These are phyloP conservation scores for Dichetophora obliterata DNA, from an alignment of 2,888 invertebrate species.

Conservation along the genomic window DNA sequence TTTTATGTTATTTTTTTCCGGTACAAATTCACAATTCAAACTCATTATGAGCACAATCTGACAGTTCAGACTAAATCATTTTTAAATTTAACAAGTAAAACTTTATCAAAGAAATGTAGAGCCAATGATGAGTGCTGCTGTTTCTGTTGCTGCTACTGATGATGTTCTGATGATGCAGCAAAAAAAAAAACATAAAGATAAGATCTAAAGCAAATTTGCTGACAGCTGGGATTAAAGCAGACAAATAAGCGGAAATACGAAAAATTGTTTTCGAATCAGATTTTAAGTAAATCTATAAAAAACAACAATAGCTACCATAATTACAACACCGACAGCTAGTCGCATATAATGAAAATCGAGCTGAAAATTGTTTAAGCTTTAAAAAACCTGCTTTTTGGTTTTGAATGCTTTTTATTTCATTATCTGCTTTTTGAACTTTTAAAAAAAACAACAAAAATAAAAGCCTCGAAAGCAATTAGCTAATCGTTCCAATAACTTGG, in stretches of 20 bases:
- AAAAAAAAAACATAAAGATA: background rate
- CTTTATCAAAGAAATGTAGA: background rate
- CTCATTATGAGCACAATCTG: no score
- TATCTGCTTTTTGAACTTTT: no score
- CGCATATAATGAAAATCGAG: background rate
- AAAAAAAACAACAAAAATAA: background rate
- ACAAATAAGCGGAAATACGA: background rate
- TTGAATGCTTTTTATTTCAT: background rate
- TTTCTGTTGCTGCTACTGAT: background rate
- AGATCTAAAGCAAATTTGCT: background rate
- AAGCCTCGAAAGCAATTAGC: background rate
- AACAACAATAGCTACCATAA: no score
- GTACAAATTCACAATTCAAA: background rate
- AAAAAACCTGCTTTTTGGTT: background rate
- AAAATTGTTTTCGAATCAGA: no score
- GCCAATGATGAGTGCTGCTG: background rate
- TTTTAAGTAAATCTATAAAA: background rate
- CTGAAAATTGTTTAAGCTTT: background rate
- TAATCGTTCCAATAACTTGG: background rate
- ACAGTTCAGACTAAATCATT: background rate
- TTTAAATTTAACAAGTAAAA: background rate
- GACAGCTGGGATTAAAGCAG: constrained; percentile 14
- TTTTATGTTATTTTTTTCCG: background rate
- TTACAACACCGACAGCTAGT: no score
- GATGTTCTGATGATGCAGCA: background rate